phyloP scores from a whole-genome alignment of 1,140 invertebrate genomes.

The Yoshiicerus persimilis region DNA sequence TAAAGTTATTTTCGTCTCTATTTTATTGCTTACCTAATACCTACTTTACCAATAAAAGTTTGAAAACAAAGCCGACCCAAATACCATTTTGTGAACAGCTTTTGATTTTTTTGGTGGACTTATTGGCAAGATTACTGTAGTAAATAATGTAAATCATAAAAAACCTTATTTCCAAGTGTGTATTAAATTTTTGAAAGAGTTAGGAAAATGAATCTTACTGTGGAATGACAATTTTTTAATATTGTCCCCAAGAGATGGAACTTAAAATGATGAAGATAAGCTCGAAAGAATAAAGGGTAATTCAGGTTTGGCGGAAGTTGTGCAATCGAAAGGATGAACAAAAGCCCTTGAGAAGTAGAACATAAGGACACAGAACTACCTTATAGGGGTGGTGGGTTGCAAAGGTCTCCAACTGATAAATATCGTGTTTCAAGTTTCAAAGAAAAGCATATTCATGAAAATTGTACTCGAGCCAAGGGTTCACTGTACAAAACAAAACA shows the following conservation, averaged over 20 bases:
- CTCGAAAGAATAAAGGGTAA: neutral
- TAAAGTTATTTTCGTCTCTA: too few species aligned
- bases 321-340: neutral
- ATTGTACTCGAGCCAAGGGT: neutral
- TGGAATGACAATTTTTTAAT: too few species aligned
- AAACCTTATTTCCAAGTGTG: too few species aligned
- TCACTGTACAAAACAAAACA: neutral
- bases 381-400: neutral
- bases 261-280: too few species aligned
- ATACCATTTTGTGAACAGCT: neutral
- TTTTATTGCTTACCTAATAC: too few species aligned
- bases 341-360: neutral
- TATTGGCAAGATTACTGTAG: neutral
- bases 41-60: neutral
- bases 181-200: too few species aligned
- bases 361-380: too few species aligned
- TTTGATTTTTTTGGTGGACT: neutral
- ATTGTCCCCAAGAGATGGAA: too few species aligned
- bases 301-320: neutral
- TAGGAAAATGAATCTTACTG: too few species aligned
- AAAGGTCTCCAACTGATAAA: neutral
- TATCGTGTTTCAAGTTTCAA: neutral
- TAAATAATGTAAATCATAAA: too few species aligned
- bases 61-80: neutral
- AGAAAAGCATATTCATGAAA: neutral